Base-by-base conservation (phyloP, 2,797 vertebrate species). In the Sebastes steindachneri region DNA sequence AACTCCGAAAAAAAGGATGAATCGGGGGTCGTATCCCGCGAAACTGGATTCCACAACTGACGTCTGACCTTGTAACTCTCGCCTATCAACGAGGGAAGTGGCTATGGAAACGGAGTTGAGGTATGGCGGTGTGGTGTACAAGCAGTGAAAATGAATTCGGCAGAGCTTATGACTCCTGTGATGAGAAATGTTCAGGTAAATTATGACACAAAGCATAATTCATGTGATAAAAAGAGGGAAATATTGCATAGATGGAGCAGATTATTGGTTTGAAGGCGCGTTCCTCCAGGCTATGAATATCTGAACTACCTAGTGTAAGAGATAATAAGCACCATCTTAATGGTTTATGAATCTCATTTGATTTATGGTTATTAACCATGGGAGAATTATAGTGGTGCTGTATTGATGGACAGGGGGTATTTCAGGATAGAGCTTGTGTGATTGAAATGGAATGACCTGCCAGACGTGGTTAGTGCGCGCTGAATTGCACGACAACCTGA, bases 311-410 rank as follows among this genome's bases (percentile, higher is more conserved):
- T 85, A 77, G 88, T 92, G 74, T 83, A 88, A 91, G 92, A 92
- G 93, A 93, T 95, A 93, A 95, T 95, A 94, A 93, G 92, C 87
- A 92, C 90, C 93, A 92, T 91, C 92, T 93, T 94, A 94, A 94
- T 94, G 93, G 91, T 92, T 95, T 94, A 94, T 94, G 93, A 95
- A 94, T 95, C 92, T 88, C 89, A 84, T 90, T 82, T 92, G 94
- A 95, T 95, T 95, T 93, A 95, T 93, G 84, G 87, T 92, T 94
- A 94, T 94, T 92, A 94, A 93, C 91, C 89, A 80, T 68, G 41
- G 75, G 84, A 92, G 91, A 93, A 86, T 91, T 89, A 94, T 87
- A 76, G 89, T 71, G 79, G 76, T 25, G 65, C 76, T 65, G 75
- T 76, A 83, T 79, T 94, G 92, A 93, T 90, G 86, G 88, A 92